Evolutionary conservation across 1,140 invertebrate species (phyloP), one percentile per base, ranked within the genome.

Genomic region (Elymnias hypermnestra): DNA sequence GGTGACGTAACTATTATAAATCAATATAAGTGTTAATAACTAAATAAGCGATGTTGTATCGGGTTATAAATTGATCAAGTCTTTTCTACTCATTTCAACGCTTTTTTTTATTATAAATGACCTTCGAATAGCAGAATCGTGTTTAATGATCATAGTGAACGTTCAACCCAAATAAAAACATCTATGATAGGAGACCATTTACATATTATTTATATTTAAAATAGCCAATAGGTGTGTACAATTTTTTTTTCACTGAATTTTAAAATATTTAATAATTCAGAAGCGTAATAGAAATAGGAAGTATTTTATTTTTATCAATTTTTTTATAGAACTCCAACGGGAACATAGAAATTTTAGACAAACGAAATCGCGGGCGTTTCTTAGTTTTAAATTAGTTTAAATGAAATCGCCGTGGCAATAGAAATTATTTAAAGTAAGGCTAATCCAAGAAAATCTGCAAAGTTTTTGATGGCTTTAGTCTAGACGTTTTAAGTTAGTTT

Each of bases 1-100:
- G 53, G 53, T 59, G 53, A 50, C 38, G 54, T 57, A 47, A 62
- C 37, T 26, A 33, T 9, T 56, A 40, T 67, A 57, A 63, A 72
- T 71, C 53, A 62, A 58, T 63, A 39, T 29, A 40, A 58, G 51
- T 68, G 58, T 70, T 75, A 67, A 65, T 70, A 72, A 67, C 68
- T 68, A 63, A 63, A 65, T 29, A 29, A 13, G n/a, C n/a, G 26
- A 66, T 58, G 63, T 57, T 57, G 57, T 42, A 41, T 61, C 45
- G 41, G 59, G 62, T 70, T 72, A 62, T 66, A 67, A 72, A 70
- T 72, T 53, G 59, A 67, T 44, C 19, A 21, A 21, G 6, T 21
- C 19, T 21, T 21, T 21, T 21, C 19, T 21, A 21, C 6, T 6
- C 19, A 4, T 42, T 55, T 64, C 67, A 63, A 58, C 44, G 50